These are phyloP conservation scores for Acipenser transmontanus DNA, from an alignment of 2,797 vertebrate genomes.

Conservation along the genomic window DNA sequence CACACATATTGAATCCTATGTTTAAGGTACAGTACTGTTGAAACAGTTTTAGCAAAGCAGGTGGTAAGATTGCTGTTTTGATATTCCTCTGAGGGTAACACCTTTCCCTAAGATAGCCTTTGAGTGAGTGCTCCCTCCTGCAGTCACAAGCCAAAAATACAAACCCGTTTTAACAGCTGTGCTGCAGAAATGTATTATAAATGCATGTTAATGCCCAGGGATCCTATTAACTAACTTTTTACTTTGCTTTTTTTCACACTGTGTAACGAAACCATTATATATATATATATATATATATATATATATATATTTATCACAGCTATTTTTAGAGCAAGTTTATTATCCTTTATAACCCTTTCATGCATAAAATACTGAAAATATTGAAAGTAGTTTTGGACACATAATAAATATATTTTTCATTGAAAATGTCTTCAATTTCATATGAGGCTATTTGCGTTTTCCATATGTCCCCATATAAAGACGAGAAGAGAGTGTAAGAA, in stretches of 20 bases:
- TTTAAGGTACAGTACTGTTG: not conserved
- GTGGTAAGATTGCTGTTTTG: constrained; percentile 9
- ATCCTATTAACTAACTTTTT: constrained; percentile 16
- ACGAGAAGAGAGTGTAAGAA: too few species aligned
- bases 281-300: not conserved
- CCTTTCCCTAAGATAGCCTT: constrained; percentile 12
- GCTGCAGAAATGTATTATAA: constrained; percentile 5
- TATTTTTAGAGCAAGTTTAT: too few species aligned
- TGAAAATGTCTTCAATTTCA: too few species aligned
- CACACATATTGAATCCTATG: too few species aligned
- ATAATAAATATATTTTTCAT: too few species aligned
- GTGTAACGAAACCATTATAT: constrained; percentile 5
- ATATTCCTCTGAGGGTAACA: constrained; percentile 13
- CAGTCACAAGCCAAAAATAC: constrained; percentile 13
- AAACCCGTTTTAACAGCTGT: constrained; percentile 15
- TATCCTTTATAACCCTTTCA: too few species aligned
- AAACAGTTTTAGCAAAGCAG: not conserved
- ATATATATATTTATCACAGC: not conserved
- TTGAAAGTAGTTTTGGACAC: too few species aligned
- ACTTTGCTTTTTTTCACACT: constrained; percentile 6
- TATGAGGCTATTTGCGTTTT: too few species aligned
- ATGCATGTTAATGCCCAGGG: constrained; percentile 17
- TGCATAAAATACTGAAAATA: too few species aligned
- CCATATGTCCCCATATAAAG: too few species aligned
- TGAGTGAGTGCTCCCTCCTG: constrained; percentile 13